Conservation (phyloP, 2,888 invertebrate species). For the Coenonympha glycerion region DNA sequence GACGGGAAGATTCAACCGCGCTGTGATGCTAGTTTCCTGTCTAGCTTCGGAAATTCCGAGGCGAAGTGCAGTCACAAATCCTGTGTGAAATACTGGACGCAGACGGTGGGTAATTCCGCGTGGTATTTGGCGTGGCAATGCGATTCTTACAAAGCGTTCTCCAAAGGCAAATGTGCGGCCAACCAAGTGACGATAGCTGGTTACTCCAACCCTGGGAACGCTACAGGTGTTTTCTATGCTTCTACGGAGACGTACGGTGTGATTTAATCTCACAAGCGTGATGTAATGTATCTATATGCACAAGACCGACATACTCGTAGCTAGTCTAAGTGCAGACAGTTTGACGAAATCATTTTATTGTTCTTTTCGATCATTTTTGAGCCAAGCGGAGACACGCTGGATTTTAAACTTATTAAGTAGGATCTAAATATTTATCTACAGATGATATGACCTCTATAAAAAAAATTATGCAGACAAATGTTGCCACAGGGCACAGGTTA, state of each 20-base stretch:
- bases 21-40: constrained; percentile 56
- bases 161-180: constrained; percentile 49
- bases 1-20: constrained; percentile 74
- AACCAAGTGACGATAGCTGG: constrained; percentile 61
- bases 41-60: constrained; percentile 56
- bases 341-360: too few relatives aligned
- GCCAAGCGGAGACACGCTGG: too few relatives aligned
- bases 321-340: too few relatives aligned
- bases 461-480: too few relatives aligned
- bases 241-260: constrained; percentile 53
- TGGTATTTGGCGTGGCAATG: constrained; percentile 57
- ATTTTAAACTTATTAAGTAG: background rate
- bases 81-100: constrained; percentile 54
- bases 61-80: constrained; percentile 66
- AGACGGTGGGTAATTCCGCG: constrained; percentile 48
- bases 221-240: constrained; percentile 61
- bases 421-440: too few relatives aligned
- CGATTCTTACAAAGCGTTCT: constrained; percentile 50
- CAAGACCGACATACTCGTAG: too few relatives aligned
- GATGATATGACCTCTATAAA: too few relatives aligned
- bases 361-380: too few relatives aligned
- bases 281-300: too few relatives aligned
- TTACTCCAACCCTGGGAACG: constrained; percentile 62
- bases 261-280: background rate
- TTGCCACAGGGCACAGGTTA: too few relatives aligned